Base-by-base conservation (phyloP, 37 sponge, comb jelly and placozoan species). In the Theonella swinhoei region DNA sequence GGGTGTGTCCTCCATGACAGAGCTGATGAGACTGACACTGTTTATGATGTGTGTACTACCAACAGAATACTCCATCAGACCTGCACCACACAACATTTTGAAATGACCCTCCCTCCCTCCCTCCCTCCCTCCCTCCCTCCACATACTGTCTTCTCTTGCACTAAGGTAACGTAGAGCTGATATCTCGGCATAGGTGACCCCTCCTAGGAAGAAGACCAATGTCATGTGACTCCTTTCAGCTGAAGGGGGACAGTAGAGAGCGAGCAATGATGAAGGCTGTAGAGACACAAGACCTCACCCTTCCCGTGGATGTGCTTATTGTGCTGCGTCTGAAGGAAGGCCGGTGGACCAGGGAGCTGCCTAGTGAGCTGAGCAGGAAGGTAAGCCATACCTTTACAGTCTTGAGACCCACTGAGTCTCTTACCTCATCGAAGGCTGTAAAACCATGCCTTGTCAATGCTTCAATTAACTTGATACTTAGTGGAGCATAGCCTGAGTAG, bases 401-500 rank as follows among this genome's bases (percentile, higher is more conserved):
- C n/a, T n/a, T n/a, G n/a, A n/a, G n/a, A n/a, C n/a, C n/a, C n/a
- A n/a, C n/a, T n/a, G n/a, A n/a, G n/a, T n/a, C n/a, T n/a, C n/a
- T n/a, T n/a, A 96, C 96, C 88, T 93, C 96, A 75, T 94, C 94
- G 40, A 85, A 67, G 4, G 34, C 72, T 1, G 28, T 61, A 65
- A 75, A 84, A 37, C 88, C 91, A 54, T 86, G 80, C 71, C 66
- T 92, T 32, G 83, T 70, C n/a, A 88, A 9, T 23, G 63, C 64
- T 47, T 99, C 94, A 23, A 91, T 83, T 32, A 99, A 78, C 34
- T 97, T 58, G 37, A 96, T 92, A 74, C 93, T 95, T 39, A 96
- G 88, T 11, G 99, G 99, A 74, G 99, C 97, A 85, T 99, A 99
- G 22, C 99, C 99, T 62, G 97, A 96, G 82, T 92, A 90, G 59